phyloP scores from a whole-genome alignment of 2,888 invertebrate genomes.

The Pandemis cinnamomeana region DNA sequence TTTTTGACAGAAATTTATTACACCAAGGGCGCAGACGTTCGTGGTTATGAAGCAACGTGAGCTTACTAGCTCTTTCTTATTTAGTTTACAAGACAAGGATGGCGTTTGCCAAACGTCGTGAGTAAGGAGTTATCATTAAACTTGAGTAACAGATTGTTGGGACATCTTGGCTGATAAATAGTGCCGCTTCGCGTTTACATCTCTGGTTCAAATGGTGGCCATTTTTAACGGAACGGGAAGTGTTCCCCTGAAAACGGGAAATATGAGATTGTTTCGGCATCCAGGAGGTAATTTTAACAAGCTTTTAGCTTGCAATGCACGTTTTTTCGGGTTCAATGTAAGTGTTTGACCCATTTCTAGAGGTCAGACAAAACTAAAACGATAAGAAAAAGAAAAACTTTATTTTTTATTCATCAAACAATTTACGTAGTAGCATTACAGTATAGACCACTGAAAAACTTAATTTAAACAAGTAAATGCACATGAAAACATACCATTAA shows the following conservation, averaged over 20 bases:
- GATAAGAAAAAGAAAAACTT: no score
- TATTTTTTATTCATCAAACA: no score
- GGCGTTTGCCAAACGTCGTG: not conserved
- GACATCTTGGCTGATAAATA: slow-evolving; percentile 26
- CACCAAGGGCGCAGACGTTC: no score
- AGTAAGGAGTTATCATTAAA: slow-evolving; percentile 6
- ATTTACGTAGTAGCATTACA: no score
- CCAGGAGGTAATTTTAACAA: not conserved
- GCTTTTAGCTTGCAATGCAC: no score
- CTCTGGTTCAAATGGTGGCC: not conserved
- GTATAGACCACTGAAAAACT: no score
- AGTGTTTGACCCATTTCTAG: no score
- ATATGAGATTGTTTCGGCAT: slow-evolving; percentile 7
- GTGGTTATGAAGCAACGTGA: not conserved
- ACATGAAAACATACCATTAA: no score
- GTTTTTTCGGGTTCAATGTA: no score
- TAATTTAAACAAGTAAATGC: no score
- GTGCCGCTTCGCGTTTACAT: slow-evolving; percentile 13
- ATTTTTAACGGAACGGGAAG: not conserved
- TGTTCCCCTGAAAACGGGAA: not conserved
- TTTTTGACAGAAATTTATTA: no score
- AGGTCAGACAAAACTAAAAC: no score
- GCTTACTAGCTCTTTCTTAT: not conserved
- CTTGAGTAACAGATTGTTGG: slow-evolving; percentile 23
- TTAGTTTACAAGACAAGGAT: not conserved